These are phyloP conservation scores for Iselma pallidipennis DNA, from an alignment of 2,888 invertebrate genomes.

Conservation along the genomic window DNA sequence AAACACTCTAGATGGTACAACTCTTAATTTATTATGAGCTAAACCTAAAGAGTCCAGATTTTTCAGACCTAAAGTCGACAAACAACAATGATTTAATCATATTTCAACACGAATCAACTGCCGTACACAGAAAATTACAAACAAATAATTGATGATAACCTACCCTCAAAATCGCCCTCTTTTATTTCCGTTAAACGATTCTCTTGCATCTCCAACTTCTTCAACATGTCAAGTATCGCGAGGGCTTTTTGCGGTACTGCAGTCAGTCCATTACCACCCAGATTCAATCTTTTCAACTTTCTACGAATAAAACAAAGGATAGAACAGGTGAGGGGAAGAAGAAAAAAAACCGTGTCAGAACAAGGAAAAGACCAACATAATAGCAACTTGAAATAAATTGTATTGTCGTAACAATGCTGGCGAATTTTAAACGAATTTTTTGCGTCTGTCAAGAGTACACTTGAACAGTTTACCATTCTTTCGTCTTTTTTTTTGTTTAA, in stretches of 20 bases:
- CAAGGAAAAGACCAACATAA: too few relatives aligned
- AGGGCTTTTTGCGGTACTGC: constrained; percentile 80
- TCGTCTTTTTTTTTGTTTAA: too few relatives aligned
- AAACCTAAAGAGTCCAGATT: constrained; percentile 83
- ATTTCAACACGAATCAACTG: not conserved
- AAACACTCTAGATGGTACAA: constrained; percentile 81
- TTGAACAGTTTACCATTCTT: not conserved
- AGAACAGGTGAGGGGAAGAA: too few relatives aligned
- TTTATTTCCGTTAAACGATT: constrained; percentile 76
- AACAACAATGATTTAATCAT: not conserved
- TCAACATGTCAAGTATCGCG: constrained; percentile 76
- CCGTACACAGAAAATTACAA: not conserved
- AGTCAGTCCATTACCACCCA: constrained; percentile 81
- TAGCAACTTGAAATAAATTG: constrained; percentile 7
- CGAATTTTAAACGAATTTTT: constrained; percentile 13
- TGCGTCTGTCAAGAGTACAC: not conserved
- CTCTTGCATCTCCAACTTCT: constrained; percentile 87
- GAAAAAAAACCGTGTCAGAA: too few relatives aligned
- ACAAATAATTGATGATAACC: constrained; percentile 23
- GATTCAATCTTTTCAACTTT: constrained; percentile 80
- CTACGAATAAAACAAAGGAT: constrained; percentile 51
- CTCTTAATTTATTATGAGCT: constrained; percentile 81
- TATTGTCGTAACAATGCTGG: constrained; percentile 4
- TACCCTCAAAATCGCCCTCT: constrained; percentile 87
- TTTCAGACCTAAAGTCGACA: constrained; percentile 66